Percentiles rank a stretch among this genome's conserved stretches.
phyloP scores from a whole-genome alignment of 2,888 invertebrate species.

The Hemaris fuciformis region DNA sequence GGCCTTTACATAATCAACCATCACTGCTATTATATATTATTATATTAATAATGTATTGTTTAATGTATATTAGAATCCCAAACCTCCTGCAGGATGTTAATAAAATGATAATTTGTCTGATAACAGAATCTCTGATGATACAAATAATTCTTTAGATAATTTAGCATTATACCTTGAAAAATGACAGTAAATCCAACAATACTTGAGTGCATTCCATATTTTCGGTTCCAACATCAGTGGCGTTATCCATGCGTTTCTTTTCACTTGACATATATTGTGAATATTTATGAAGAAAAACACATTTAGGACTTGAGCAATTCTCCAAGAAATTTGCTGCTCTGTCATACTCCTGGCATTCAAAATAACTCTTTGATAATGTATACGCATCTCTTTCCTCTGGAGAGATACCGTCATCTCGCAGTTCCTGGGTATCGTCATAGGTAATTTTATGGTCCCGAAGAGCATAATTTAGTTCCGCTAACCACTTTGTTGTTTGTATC shows the following conservation, averaged over 20 bases:
- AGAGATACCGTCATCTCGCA: conserved; percentile 67
- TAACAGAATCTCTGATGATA: too few species aligned
- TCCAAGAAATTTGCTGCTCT: conserved; percentile 91
- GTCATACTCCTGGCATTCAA: conserved; percentile 95
- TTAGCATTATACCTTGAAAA: conserved; percentile 59
- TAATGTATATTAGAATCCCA: too few species aligned
- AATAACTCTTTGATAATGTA: conserved; percentile 91
- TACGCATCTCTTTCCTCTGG: conserved; percentile 87
- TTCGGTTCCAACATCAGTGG: conserved; percentile 62
- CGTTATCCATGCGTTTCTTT: conserved; percentile 92
- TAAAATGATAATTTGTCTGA: too few species aligned
- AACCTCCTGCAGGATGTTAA: too few species aligned
- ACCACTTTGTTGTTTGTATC: conserved; percentile 92
- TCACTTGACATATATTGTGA: conserved; percentile 94
- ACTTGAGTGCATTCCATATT: conserved; percentile 71
- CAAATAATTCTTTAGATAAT: too few species aligned
- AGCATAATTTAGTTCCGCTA: conserved; percentile 91
- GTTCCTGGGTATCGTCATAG: conserved; percentile 70
- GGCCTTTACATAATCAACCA: too few species aligned
- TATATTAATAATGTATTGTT: too few species aligned
- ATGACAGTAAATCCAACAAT: conserved; percentile 66
- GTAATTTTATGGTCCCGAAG: conserved; percentile 84
- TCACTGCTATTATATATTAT: too few species aligned
- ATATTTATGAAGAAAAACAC: conserved; percentile 92
- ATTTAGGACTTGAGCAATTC: conserved; percentile 85